Base-by-base conservation (phyloP, 1,140 invertebrate species). In the Spodoptera litura region DNA sequence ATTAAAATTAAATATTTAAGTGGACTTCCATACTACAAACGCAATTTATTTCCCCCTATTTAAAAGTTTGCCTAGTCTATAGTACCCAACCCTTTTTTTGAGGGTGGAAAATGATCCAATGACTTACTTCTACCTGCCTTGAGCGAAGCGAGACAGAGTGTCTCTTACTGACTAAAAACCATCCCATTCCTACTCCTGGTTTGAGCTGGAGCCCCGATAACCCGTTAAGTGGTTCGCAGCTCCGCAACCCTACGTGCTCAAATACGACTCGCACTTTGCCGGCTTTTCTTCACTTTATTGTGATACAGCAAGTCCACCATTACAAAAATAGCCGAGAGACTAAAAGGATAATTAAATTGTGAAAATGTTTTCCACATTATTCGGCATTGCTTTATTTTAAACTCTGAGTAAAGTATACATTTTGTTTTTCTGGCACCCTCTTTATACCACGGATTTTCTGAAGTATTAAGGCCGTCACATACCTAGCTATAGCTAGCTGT, bases 291-390 rank as follows among this genome's bases (percentile, higher is more conserved):
- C 53, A 70, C 64, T 70, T 52, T 78, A 78, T 70, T 78, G 53
- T 27, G 35, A 56, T 27, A 70, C 64, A 49, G 62, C 52, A 58
- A 70, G 55, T 70, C 64, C 53, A 27, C 20, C 31, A 70, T 78
- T 78, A 59, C 15, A 70, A 59, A 70, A 78, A 78, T 59, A 78
- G 20, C 49, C 53, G 64, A 44, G 53, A 64, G 62, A 13, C 66
- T 78, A 70, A 66, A 59, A 70, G 61, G 20, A 68, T 70, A 70
- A 78, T 68, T 70, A 78, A 78, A 70, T 70, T 59, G 53, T 13
- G 15, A 70, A 74, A 76, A 76, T 76, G 61, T 55, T 76, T 76
- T 51, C 72, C 35, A 74, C 56, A 10, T 61, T 52, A 61, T 52
- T 53, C 51, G 61, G 55, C 13, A 51, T 74, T 38, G 25, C 49